Base-by-base conservation (phyloP, 92 coral and sea anemone genomes). In the Palythoa heliodiscus region DNA sequence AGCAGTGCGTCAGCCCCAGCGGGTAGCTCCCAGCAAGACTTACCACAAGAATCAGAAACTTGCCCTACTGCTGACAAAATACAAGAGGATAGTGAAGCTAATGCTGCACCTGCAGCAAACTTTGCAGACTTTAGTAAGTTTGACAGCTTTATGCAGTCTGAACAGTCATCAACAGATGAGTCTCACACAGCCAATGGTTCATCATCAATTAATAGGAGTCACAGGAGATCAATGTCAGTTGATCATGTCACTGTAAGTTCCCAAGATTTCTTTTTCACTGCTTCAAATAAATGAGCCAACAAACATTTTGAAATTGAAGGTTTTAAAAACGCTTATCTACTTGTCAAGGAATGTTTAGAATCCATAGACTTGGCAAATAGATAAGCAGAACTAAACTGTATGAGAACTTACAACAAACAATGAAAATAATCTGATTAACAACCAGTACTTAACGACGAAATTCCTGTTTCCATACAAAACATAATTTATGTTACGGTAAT, bases 81-180 rank as follows among this genome's bases (percentile, higher is more conserved):
- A 55, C 84, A 83, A 58, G 88, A 63, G 58, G 55, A 54, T 8
- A 54, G 52, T 16, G 81, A 63, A 29, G 80, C 83, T 29, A 63
- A 89, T 1, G 80, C 85, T 23, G 73, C 77, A 57, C 90, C 87
- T 47, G 74, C 86, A 79, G 97, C 90, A 71, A 91, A 96, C 73
- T 96, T 96, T 90, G 99, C 99, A 2, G 99, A 96, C 87, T 96
- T 96, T 77, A 96, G 96, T 78, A 94, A 91, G 68, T 95, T 96
- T 76, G 99, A 96, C 54, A 94, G 89, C 48, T 86, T 93, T 54
- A 91, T 91, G 17, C 90, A 92, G 60, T 29, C 35, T 29, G 89
- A 91, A 22, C 98, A 92, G 82, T 88, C 91, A 29, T 71, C 91
- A 37, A 81, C 88, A 5, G 75, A 48, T 87, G 87, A 77, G 3